A percentile compares a stretch with the other conserved stretches of the same genome.
These are phyloP conservation scores for Cheirogaleus major DNA, from an alignment of 2,797 vertebrate genomes.

Conservation along the genomic window DNA sequence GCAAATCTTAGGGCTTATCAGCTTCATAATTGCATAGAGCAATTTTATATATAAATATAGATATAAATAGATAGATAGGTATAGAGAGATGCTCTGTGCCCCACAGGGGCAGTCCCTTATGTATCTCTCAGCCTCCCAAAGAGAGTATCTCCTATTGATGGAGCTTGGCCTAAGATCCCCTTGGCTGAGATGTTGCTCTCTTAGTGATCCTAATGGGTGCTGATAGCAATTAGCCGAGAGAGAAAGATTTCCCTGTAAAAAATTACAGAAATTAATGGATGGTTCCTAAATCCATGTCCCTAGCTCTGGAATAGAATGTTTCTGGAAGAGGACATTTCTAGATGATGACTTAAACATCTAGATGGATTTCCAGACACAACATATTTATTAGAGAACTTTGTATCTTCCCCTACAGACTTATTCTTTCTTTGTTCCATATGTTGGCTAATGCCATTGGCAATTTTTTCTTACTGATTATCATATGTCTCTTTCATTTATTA, in stretches of 20 bases:
- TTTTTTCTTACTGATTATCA: not conserved
- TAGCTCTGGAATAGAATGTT: not conserved
- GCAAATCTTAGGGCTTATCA: not conserved
- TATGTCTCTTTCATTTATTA: slow-evolving; percentile 12
- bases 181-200: slow-evolving; percentile 63
- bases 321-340: slow-evolving; percentile 12
- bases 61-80: no score
- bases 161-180: slow-evolving; percentile 62
- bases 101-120: not conserved
- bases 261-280: slow-evolving; percentile 58
- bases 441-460: not conserved
- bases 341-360: not conserved
- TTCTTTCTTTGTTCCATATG: slow-evolving; percentile 12
- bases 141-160: not conserved
- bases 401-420: not conserved
- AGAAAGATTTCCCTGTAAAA: slow-evolving; percentile 78
- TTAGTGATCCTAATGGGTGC: slow-evolving; percentile 81
- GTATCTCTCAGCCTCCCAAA: not conserved
- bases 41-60: not conserved
- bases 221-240: slow-evolving; percentile 83
- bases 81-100: not conserved
- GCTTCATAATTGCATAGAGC: not conserved
- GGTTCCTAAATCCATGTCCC: not conserved
- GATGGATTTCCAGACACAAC: not conserved
- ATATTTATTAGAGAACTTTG: not conserved